Base-by-base conservation (phyloP, 1,140 invertebrate species). In the Aricia agestis region DNA sequence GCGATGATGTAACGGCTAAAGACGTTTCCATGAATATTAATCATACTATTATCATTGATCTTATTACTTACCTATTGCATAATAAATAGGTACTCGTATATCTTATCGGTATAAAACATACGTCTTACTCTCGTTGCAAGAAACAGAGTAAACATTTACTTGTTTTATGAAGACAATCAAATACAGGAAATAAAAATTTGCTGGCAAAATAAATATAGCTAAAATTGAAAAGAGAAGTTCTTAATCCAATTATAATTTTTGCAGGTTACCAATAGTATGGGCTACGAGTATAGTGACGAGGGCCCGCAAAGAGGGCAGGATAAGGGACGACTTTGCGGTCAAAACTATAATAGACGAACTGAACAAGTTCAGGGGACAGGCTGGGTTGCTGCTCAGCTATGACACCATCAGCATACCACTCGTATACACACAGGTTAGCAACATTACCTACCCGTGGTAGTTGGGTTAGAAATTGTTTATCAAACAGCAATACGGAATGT, bases 391-490 rank as follows among this genome's bases (percentile, higher is more conserved):
- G 9, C 93, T 97, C 41, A 95, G 95, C 71, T 99, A 97, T 77
- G 97, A 99, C 82, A 97, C 96, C 69, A 97, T 98, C 75, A 98
- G 97, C 80, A 95, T 99, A 31, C 98, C 98, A 0, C 91, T 99
- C 66, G 97, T 98, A 13, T 99, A 99, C 81, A 98, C 97, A 1
- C 97, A 99, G 94, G 95, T 96, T 69, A 73, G 59, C 63, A 1
- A 9, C 36, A 59, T 69, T 65, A 61, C 13, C n/a, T 66, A 63
- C 25, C 25, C 25, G 25, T 25, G 25, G 25, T 25, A 25, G 25
- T 25, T 25, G 25, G 25, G 25, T 25, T 25, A 25, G 58, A 11
- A 32, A 42, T 11, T 58, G 65, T 65, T 25, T 31, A 65, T 3
- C 18, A 66, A 25, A 10, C 9, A n/a, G 11, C n/a, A 15, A 25